Conservation (phyloP, 2,113 vertebrate genomes). For the Loxodonta africana region DNA sequence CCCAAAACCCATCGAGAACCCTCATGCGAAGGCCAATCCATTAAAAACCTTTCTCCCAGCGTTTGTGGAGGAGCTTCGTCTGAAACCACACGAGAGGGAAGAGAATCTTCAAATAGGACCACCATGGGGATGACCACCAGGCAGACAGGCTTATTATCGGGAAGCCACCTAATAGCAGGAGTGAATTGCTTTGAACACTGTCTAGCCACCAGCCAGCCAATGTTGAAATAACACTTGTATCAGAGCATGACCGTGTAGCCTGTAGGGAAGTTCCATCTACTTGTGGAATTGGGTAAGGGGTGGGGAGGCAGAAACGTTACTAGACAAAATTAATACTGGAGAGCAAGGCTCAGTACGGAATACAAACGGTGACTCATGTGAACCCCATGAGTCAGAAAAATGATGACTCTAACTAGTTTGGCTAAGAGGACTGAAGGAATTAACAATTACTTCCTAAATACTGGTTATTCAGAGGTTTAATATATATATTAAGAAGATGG, state of each 20-base stretch:
- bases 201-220: not conserved
- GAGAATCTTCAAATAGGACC: constrained; percentile 89
- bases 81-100: constrained; percentile 88
- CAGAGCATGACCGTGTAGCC: not conserved
- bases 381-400: not conserved
- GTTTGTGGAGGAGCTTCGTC: constrained; percentile 85
- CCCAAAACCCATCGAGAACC: constrained; percentile 73
- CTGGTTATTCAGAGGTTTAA: not conserved
- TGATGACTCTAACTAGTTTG: not conserved
- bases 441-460: not conserved
- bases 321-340: not conserved
- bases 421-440: not conserved
- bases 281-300: not conserved
- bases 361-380: not conserved
- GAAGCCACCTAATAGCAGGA: constrained; percentile 83
- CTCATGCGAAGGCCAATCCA: constrained; percentile 81
- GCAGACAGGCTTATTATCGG: constrained; percentile 85
- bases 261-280: not conserved
- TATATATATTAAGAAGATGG: not conserved
- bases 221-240: not conserved
- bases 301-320: not conserved
- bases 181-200: constrained; percentile 49
- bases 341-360: not conserved
- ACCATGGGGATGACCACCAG: constrained; percentile 89
- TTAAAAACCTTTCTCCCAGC: constrained; percentile 88